A percentile compares a stretch with the other conserved stretches of the same genome.
Evolutionary conservation across 2,797 vertebrate species (phyloP).

Genomic region (Tragelaphus eurycerus): DNA sequence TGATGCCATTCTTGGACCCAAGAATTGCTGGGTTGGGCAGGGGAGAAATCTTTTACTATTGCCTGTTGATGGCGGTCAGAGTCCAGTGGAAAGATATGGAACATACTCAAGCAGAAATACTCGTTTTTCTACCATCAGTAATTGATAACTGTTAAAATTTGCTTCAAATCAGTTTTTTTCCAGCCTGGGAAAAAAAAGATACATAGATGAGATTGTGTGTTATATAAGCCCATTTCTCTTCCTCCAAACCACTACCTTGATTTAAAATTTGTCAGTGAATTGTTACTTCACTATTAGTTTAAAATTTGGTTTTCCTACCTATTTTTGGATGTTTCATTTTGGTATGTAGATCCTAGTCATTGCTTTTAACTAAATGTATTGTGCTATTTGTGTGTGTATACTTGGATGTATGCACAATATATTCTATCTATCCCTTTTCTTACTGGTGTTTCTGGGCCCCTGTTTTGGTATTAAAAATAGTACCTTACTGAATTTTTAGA

Average conservation of each 20-base stretch:
- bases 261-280: neutral
- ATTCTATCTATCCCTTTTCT: neutral
- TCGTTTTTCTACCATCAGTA: fast-evolving
- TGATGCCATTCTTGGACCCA: neutral
- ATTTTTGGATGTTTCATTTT: neutral
- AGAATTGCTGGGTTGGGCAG: neutral
- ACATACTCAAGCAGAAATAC: neutral
- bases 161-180: neutral
- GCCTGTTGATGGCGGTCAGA: neutral
- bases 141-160: neutral
- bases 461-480: neutral
- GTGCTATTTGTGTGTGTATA: fast-evolving
- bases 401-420: fast-evolving
- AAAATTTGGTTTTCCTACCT: neutral
- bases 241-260: neutral
- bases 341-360: neutral
- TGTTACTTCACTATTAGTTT: neutral
- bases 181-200: fast-evolving
- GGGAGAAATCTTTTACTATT: neutral
- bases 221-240: neutral
- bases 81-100: neutral
- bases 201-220: neutral
- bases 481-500: neutral
- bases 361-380: neutral
- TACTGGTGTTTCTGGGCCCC: neutral